phyloP scores from a whole-genome alignment of 2,113 vertebrate species.

The Neodon shergylaensis region DNA sequence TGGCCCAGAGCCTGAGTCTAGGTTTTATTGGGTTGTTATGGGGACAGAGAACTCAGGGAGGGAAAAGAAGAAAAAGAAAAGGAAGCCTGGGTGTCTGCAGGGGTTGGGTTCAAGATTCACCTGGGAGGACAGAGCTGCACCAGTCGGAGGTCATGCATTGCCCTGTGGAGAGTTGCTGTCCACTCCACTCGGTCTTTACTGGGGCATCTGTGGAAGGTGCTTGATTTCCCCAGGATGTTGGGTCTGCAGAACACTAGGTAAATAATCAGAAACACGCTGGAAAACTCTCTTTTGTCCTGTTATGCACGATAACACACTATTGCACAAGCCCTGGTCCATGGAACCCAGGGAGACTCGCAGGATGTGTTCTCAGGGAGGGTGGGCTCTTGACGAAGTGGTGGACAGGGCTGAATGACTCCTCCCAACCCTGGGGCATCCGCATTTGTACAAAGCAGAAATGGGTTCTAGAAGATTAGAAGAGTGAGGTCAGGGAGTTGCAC shows the following conservation, averaged over 20 bases:
- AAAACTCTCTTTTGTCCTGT: neutral
- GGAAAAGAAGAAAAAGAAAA: neutral
- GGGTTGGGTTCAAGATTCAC: neutral
- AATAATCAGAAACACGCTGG: slow-evolving; percentile 19
- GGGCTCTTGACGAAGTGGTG: neutral
- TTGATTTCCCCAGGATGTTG: slow-evolving; percentile 28
- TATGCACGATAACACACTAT: accelerated
- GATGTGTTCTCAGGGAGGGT: neutral
- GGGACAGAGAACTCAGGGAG: neutral
- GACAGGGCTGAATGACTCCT: neutral
- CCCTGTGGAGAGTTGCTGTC: neutral
- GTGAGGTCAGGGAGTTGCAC: neutral
- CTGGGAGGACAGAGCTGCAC: neutral
- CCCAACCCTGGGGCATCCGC: neutral
- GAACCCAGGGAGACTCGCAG: neutral
- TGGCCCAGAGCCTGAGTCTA: neutral
- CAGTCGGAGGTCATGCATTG: accelerated
- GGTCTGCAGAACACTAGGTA: slow-evolving; percentile 22
- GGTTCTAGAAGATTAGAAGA: neutral
- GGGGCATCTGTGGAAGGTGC: neutral
- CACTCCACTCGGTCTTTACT: slow-evolving; percentile 1
- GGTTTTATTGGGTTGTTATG: neutral
- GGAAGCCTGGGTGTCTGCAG: neutral
- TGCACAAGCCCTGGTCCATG: neutral
- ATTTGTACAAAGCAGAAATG: neutral